phyloP scores from a whole-genome alignment of 2,888 invertebrate genomes.

The Thalpophila matura region DNA sequence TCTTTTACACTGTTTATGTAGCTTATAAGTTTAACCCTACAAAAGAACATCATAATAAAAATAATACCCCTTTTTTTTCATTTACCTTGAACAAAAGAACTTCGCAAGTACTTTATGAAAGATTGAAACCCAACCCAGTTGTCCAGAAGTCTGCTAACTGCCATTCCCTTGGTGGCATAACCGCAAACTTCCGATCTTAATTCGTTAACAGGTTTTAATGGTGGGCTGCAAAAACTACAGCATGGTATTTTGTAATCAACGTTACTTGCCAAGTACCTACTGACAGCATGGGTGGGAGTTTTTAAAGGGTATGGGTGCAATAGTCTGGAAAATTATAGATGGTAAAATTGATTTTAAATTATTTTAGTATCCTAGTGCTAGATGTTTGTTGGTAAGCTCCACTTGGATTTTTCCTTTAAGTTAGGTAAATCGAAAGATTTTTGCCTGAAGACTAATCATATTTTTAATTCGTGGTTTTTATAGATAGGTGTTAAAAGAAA shows the following conservation, averaged over 20 bases:
- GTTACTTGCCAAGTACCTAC: conserved; percentile 45
- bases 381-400: background rate
- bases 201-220: conserved; percentile 61
- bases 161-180: conserved; percentile 43
- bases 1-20: too few relatives aligned
- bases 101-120: conserved; percentile 31
- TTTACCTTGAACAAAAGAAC: conserved; percentile 18
- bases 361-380: background rate
- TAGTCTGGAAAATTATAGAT: conserved; percentile 11
- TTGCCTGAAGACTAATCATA: too few relatives aligned
- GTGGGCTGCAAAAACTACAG: conserved; percentile 59
- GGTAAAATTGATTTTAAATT: background rate
- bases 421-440: too few relatives aligned
- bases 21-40: background rate
- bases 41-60: conserved; percentile 3
- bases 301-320: conserved; percentile 17
- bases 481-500: too few relatives aligned
- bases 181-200: conserved; percentile 65
- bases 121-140: conserved; percentile 47
- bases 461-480: too few relatives aligned
- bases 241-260: conserved; percentile 55
- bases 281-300: conserved; percentile 43
- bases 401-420: background rate
- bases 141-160: conserved; percentile 61
- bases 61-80: background rate